Conservation (phyloP, 1,140 invertebrate genomes). For the Dufourea novaeangliae region DNA sequence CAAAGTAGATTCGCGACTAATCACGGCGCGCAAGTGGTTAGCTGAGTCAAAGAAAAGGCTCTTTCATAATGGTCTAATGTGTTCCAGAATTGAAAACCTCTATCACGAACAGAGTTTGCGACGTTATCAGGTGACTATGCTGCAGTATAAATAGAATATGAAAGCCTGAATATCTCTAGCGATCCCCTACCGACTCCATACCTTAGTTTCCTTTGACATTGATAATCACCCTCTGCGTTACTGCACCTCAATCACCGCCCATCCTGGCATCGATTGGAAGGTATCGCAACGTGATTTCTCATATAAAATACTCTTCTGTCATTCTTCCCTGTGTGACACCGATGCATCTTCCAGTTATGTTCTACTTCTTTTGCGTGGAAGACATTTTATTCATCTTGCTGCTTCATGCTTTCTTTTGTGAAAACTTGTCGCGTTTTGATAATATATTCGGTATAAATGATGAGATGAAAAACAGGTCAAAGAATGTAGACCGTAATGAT, state of each 20-base stretch:
- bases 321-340: slow-evolving; percentile 45
- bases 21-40: slow-evolving; percentile 9
- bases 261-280: slow-evolving; percentile 59
- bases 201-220: slow-evolving; percentile 67
- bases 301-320: slow-evolving; percentile 56
- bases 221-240: slow-evolving; percentile 61
- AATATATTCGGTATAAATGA: no score
- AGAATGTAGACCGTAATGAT: no score
- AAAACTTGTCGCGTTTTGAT: no score
- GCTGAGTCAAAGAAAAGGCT: slow-evolving; percentile 12
- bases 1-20: slow-evolving; percentile 3
- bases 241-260: slow-evolving; percentile 66
- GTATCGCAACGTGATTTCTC: slow-evolving; percentile 67
- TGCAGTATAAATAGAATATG: slow-evolving; percentile 64
- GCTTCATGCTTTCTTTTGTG: no score
- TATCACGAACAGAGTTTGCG: background rate
- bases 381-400: background rate
- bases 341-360: slow-evolving; percentile 25
- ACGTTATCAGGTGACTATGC: slow-evolving; percentile 26
- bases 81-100: slow-evolving; percentile 19
- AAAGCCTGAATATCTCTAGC: slow-evolving; percentile 50
- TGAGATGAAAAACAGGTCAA: no score
- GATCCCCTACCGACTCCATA: slow-evolving; percentile 35
- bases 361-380: slow-evolving; percentile 5
- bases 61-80: slow-evolving; percentile 14